phyloP scores from a whole-genome alignment of 2,888 invertebrate genomes.

The Yponomeuta plumbellus region DNA sequence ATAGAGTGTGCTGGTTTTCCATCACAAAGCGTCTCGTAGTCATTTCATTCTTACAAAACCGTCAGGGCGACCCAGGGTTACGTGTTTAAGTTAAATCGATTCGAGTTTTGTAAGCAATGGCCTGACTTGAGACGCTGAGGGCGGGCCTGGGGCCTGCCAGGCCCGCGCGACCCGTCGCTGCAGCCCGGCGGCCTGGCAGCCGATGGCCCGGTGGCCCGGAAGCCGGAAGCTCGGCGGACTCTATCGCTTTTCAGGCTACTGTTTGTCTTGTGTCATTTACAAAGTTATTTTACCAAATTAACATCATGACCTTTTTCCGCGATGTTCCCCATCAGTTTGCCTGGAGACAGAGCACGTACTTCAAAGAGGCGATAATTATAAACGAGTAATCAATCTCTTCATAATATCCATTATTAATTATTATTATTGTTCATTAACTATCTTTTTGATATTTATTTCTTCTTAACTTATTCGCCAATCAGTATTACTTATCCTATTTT shows the following conservation, averaged over 20 bases:
- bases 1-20: background rate
- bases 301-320: conserved; percentile 55
- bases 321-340: conserved; percentile 81
- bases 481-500: conserved; percentile 35
- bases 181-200: too few species aligned
- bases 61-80: too few species aligned
- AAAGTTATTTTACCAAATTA: conserved; percentile 35
- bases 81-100: too few species aligned
- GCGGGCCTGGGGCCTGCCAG: background rate
- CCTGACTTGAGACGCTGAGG: background rate
- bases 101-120: background rate
- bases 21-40: background rate
- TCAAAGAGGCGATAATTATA: conserved; percentile 96
- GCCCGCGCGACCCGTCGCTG: too few species aligned
- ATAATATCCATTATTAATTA: conserved; percentile 68
- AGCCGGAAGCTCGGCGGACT: too few species aligned
- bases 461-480: conserved; percentile 50
- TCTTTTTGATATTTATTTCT: conserved; percentile 51
- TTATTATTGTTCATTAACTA: conserved; percentile 67
- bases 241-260: conserved; percentile 12
- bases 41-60: background rate
- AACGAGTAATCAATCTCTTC: conserved; percentile 84
- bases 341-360: conserved; percentile 98
- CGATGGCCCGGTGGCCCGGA: too few species aligned
- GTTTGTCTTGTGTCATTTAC: conserved; percentile 35